Percentiles rank a stretch among this genome's conserved stretches.
Evolutionary conservation across 2,888 invertebrate species (phyloP).

Genomic region (Cremastinae sp.): DNA sequence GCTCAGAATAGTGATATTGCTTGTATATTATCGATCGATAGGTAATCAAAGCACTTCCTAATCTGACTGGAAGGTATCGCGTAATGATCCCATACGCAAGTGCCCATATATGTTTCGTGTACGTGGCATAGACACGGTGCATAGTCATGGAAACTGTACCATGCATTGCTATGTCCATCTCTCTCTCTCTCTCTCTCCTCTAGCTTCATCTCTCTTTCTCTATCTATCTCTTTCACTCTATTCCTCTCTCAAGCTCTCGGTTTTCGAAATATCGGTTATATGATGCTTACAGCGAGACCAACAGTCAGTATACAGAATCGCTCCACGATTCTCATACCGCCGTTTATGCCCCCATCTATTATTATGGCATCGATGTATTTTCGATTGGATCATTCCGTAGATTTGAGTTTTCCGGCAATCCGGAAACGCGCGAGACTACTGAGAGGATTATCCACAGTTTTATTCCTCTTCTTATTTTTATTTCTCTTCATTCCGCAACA

Average conservation of each 20-base stretch:
- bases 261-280: slow-evolving; percentile 52
- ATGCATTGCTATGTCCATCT: not conserved
- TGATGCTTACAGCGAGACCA: slow-evolving; percentile 35
- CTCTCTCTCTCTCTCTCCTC: slow-evolving; percentile 13
- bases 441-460: too few relatives aligned
- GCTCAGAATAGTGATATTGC: slow-evolving; percentile 23
- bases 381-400: slow-evolving; percentile 37
- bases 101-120: slow-evolving; percentile 28
- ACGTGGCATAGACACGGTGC: slow-evolving; percentile 36
- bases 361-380: slow-evolving; percentile 49
- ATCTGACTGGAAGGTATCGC: slow-evolving; percentile 60
- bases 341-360: slow-evolving; percentile 19
- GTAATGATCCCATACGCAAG: slow-evolving; percentile 49
- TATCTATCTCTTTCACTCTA: not conserved
- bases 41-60: slow-evolving; percentile 61
- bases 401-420: not conserved
- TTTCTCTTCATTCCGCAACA: too few relatives aligned
- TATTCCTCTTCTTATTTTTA: too few relatives aligned
- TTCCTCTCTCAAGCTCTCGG: not conserved
- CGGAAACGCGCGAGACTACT: slow-evolving; percentile 14
- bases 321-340: slow-evolving; percentile 17
- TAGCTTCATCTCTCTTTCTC: slow-evolving; percentile 6
- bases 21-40: slow-evolving; percentile 60
- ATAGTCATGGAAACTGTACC: slow-evolving; percentile 4
- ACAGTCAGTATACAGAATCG: slow-evolving; percentile 36